These are phyloP conservation scores for Anseranas semipalmata DNA, from an alignment of 2,113 vertebrate genomes.

Conservation along the genomic window DNA sequence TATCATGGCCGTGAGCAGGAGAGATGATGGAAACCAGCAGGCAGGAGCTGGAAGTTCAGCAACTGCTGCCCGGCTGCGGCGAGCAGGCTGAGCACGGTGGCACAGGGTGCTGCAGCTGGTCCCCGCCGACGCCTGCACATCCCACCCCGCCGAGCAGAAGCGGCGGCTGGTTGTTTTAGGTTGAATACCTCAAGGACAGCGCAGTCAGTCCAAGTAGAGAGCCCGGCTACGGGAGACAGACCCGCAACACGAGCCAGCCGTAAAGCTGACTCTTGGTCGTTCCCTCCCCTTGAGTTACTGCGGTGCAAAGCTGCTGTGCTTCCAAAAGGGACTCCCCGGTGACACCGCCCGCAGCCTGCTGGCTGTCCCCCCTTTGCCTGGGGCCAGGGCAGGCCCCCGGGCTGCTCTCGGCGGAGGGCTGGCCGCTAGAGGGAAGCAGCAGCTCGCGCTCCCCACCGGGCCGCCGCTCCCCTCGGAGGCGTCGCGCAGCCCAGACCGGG, in stretches of 20 bases:
- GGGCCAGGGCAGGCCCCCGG: not conserved
- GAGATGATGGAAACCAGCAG: not conserved
- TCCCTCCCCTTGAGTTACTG: not conserved
- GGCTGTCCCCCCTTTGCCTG: not conserved
- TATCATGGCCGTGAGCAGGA: accelerated
- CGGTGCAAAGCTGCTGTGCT: accelerated
- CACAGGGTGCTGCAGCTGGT: accelerated
- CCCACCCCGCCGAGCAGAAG: accelerated
- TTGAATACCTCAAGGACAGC: accelerated
- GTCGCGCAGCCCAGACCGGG: not conserved
- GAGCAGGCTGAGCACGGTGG: accelerated
- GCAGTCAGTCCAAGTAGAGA: not conserved
- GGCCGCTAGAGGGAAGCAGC: constrained; percentile 59
- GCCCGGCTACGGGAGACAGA: not conserved
- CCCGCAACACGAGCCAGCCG: accelerated
- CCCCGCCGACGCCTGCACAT: not conserved
- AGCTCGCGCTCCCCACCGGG: not conserved
- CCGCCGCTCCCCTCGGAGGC: too few species aligned
- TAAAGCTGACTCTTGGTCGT: not conserved
- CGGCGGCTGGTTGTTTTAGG: not conserved
- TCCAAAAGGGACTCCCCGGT: not conserved
- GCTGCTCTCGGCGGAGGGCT: not conserved
- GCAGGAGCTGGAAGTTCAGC: not conserved
- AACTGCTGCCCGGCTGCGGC: not conserved
- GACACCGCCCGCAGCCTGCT: not conserved